Evolutionary conservation across 2,888 invertebrate genomes (phyloP).

Genomic region (Frankliniella fusca): DNA sequence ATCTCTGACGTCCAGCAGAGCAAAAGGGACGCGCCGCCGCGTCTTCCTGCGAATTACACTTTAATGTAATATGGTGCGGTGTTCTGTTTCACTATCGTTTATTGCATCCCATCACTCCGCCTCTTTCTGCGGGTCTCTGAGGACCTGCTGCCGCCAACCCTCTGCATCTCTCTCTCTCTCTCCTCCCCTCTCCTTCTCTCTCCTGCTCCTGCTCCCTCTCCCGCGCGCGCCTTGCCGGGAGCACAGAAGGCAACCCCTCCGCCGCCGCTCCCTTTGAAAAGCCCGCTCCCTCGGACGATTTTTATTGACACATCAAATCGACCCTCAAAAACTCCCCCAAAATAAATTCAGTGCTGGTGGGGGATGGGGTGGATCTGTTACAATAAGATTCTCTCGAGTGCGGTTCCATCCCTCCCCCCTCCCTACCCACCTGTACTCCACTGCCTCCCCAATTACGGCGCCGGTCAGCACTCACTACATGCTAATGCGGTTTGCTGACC

Average conservation of each 20-base stretch:
- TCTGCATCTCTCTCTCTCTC: neutral
- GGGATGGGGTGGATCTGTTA: neutral
- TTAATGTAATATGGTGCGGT: conserved; percentile 8
- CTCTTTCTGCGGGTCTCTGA: neutral
- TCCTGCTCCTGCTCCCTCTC: neutral
- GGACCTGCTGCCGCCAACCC: neutral
- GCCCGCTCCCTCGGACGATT: neutral
- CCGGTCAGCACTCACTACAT: too few relatives aligned
- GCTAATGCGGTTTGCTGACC: conserved; percentile 14
- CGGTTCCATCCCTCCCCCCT: too few relatives aligned
- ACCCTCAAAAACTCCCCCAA: neutral
- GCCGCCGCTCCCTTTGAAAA: neutral
- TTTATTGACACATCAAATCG: conserved; percentile 5
- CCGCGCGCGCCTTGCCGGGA: neutral
- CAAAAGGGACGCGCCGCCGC: neutral
- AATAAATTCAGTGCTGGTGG: neutral
- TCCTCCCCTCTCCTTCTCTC: neutral
- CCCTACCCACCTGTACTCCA: neutral
- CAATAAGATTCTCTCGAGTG: too few relatives aligned
- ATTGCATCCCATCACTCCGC: conserved; percentile 16
- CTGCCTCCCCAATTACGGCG: neutral
- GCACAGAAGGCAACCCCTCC: neutral
- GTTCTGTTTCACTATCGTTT: conserved; percentile 1
- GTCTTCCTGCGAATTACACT: conserved; percentile 1
- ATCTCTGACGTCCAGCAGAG: neutral